Evolutionary conservation across 2,888 invertebrate genomes (phyloP), one percentile per base, ranked within the genome.

Genomic region (Calliscelio sp.): DNA sequence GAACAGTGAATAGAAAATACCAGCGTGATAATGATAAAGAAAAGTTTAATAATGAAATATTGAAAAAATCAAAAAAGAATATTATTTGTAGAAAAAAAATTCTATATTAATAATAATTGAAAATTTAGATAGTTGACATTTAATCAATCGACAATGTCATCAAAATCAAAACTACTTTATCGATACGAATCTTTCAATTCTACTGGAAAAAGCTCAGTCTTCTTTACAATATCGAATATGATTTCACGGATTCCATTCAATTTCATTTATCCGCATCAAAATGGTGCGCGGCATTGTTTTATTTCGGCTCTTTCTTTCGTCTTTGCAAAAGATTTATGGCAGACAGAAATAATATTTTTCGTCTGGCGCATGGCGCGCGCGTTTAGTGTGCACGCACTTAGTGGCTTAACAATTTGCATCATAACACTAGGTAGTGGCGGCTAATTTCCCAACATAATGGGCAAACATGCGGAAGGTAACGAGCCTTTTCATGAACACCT

Each of bases 371-470:
- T 35, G 35, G 35, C n/a, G 35, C 24, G 35, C n/a, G 35, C 24
- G 41, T 66, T 20, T 46, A 22, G 14, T 38, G 38, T 51, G 28
- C 24, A 14, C 14, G 3, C 28, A 7, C 18, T 70, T 55, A 57
- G 46, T 57, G 46, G 59, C 53, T 71, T 57, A 74, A 70, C 80
- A 80, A 81, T 83, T 82, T 85, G 84, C 80, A 80, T 82, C 63
- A 81, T 57, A 77, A 66, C 59, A 65, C 68, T 28, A 49, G 68
- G 46, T 75, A 86, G 80, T 81, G 78, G 81, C 75, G 63, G 66
- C 82, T 86, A 86, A 84, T 86, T 86, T 79, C 75, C 78, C 61
- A 63, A 55, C 59, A 86, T 83, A 85, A 83, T 85, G 68, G 83
- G 75, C 74, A 70, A 75, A 73, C 77, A 59, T 77, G 51, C 49